Base-by-base conservation (phyloP, 1,140 invertebrate genomes). In the Euglossa dilemma region DNA sequence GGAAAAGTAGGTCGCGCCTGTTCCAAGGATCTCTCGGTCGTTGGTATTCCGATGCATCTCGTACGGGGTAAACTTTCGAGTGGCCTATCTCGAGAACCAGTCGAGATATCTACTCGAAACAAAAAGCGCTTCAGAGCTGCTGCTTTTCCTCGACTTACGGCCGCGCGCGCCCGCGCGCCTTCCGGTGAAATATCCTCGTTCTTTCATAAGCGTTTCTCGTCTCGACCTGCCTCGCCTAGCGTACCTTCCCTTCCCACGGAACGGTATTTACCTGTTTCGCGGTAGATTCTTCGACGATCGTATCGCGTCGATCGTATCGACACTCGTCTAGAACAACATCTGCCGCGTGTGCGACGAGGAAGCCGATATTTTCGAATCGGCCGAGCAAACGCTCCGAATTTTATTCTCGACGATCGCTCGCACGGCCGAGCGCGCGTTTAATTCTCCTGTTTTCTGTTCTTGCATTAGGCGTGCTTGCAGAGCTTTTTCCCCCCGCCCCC, bases 401-500 rank as follows among this genome's bases (percentile, higher is more conserved):
- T 36, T 36, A 36, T 36, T 36, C 36, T 36, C 36, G 4, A 36
- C 36, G 36, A 36, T 36, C 4, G 36, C 4, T 36, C 36, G n/a
- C n/a, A n/a, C n/a, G n/a, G n/a, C n/a, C n/a, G 16, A 14, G 2
- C 1, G 1, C 57, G 45, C 14, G 50, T 74, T 66, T 45, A 52
- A 74, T 74, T 56, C 25, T 77, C 16, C 63, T 74, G 56, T 72
- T 6, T 43, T 64, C 47, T 77, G 52, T 23, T 61, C 79, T 67
- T 83, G 77, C 76, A 70, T 85, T 87, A 94, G 94, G 94, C 94
- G 70, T 94, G 94, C 89, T 94, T 94, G 88, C 94, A 94, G 93
- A 94, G 94, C 89, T 94, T 94, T 91, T 94, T 94, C 88, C 94
- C 94, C 61, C 93, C 93, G 56, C 94, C 94, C 54, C 94, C 94